Conservation (phyloP, 2,113 vertebrate genomes). For the Laticauda colubrina region DNA sequence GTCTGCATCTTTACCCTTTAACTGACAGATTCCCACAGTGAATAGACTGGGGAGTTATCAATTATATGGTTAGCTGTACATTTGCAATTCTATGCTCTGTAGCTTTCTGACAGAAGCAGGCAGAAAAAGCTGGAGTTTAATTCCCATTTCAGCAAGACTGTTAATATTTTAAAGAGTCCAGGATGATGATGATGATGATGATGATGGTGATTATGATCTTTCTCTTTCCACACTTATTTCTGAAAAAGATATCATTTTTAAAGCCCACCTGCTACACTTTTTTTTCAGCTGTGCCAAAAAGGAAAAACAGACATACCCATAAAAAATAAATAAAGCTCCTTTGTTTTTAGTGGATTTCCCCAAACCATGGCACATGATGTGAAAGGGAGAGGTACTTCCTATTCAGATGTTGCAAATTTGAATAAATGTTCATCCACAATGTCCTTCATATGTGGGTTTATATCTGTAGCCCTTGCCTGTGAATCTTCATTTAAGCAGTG, state of each 20-base stretch:
- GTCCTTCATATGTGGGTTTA: neutral
- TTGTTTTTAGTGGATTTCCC: neutral
- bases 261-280: constrained; percentile 31
- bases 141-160: constrained; percentile 64
- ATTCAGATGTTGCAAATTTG: neutral
- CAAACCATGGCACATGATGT: neutral
- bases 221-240: neutral
- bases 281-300: constrained; percentile 20
- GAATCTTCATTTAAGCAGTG: neutral
- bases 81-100: constrained; percentile 64
- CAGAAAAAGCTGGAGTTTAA: constrained; percentile 66
- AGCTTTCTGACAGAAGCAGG: constrained; percentile 73
- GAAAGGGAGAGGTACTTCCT: neutral
- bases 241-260: constrained; percentile 49
- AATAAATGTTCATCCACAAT: neutral
- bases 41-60: constrained; percentile 76
- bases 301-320: neutral
- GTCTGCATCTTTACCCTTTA: constrained; percentile 72
- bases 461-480: neutral
- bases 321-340: neutral
- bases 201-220: neutral
- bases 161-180: constrained; percentile 65
- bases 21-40: constrained; percentile 76
- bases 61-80: constrained; percentile 78
- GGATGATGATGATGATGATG: neutral